phyloP scores from a whole-genome alignment of 1,140 invertebrate genomes.

The Planococcus citri region DNA sequence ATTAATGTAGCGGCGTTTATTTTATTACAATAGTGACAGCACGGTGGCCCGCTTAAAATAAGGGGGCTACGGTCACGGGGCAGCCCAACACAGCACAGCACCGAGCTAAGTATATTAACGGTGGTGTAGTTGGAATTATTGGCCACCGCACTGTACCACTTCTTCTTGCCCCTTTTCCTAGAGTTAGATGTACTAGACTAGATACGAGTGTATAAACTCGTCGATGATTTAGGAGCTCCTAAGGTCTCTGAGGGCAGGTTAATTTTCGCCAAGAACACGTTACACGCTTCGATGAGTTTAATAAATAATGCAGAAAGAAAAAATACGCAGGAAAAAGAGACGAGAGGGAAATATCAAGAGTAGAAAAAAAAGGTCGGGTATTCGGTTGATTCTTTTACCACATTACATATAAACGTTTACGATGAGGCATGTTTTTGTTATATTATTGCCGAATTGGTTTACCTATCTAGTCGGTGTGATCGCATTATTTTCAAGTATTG shows the following conservation, averaged over 20 bases:
- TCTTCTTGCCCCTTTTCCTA: not conserved
- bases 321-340: too few species aligned
- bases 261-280: conserved; percentile 15
- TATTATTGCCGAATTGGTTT: conserved; percentile 1
- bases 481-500: too few species aligned
- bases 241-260: not conserved
- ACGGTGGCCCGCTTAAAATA: not conserved
- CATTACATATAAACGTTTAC: conserved; percentile 15
- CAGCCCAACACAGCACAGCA: not conserved
- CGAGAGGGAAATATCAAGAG: too few species aligned
- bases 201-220: not conserved
- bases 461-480: too few species aligned
- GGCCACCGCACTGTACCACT: not conserved
- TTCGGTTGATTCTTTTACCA: not conserved
- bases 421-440: not conserved
- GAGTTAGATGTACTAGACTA: too few species aligned
- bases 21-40: conserved; percentile 9
- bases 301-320: not conserved
- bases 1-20: conserved; percentile 10
- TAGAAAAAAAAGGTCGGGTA: not conserved
- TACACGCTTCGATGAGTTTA: conserved; percentile 14
- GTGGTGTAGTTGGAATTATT: conserved; percentile 14
- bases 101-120: not conserved
- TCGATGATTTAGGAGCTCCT: not conserved
- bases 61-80: not conserved